Conservation (phyloP, 2,797 vertebrate genomes). For the Lithobates sylvaticus region DNA sequence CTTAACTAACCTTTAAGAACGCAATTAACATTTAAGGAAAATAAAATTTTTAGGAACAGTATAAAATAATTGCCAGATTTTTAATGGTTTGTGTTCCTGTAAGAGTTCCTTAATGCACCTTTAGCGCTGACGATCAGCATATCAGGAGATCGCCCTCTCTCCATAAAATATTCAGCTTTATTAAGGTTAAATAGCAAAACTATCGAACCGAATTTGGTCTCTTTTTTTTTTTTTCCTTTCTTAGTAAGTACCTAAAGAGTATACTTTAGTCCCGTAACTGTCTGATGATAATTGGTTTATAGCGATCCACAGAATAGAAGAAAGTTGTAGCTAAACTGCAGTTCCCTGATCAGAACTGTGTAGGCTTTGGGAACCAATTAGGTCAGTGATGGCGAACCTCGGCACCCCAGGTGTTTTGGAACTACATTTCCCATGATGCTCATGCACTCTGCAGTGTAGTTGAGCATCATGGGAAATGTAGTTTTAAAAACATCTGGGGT, state of each 20-base stretch:
- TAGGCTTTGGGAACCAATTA: too few relatives aligned
- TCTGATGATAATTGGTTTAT: neutral
- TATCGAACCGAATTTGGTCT: neutral
- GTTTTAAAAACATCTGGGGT: too few relatives aligned
- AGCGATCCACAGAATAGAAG: too few relatives aligned
- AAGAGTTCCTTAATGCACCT: constrained; percentile 64
- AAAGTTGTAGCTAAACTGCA: too few relatives aligned
- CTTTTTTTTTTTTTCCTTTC: neutral
- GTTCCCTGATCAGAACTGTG: too few relatives aligned
- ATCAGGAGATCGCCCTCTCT: constrained; percentile 57
- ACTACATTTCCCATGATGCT: too few relatives aligned
- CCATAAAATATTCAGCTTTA: constrained; percentile 25
- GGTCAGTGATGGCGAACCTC: too few relatives aligned
- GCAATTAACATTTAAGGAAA: constrained; percentile 90
- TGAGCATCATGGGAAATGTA: too few relatives aligned
- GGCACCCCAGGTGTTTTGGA: too few relatives aligned
- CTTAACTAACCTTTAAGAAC: constrained; percentile 85
- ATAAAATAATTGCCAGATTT: constrained; percentile 72
- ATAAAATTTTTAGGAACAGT: constrained; percentile 76
- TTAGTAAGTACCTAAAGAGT: neutral
- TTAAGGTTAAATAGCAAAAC: constrained; percentile 31
- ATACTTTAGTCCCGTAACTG: neutral
- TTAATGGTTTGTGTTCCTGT: constrained; percentile 65
- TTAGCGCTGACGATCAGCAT: constrained; percentile 62
- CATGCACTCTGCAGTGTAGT: too few relatives aligned